A percentile compares a stretch with the other conserved stretches of the same genome.
phyloP scores from a whole-genome alignment of 1,140 invertebrate genomes.

The Atta colombica region DNA sequence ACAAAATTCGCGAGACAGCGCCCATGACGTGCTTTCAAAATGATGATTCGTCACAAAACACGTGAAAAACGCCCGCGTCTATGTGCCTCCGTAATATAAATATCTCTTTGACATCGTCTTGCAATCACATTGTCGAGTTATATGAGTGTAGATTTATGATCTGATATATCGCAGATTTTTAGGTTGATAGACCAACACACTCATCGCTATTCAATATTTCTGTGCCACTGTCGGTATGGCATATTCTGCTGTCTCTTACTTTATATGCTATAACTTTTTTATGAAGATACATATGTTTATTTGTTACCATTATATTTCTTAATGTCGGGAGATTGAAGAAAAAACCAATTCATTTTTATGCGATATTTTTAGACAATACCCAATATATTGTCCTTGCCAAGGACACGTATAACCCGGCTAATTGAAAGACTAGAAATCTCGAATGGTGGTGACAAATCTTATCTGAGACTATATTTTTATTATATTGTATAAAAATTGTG shows the following conservation, averaged over 20 bases:
- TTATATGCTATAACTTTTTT: too few relatives aligned
- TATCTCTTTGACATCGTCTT: slow-evolving; percentile 16
- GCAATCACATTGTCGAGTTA: neutral
- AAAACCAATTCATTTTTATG: too few relatives aligned
- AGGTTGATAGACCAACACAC: neutral
- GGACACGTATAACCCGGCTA: too few relatives aligned
- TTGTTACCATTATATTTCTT: too few relatives aligned
- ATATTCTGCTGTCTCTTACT: too few relatives aligned
- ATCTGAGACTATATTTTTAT: neutral
- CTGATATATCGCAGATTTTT: neutral
- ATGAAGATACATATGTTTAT: too few relatives aligned
- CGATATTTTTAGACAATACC: too few relatives aligned
- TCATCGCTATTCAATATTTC: neutral
- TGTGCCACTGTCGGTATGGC: too few relatives aligned
- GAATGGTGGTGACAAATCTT: neutral
- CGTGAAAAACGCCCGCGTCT: slow-evolving; percentile 24
- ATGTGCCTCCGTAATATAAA: slow-evolving; percentile 21
- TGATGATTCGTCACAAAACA: slow-evolving; percentile 17
- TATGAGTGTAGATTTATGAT: neutral
- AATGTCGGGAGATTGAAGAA: too few relatives aligned
- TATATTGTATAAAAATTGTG: neutral
- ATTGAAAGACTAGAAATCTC: too few relatives aligned
- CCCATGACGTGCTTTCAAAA: slow-evolving; percentile 33
- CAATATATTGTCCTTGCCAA: too few relatives aligned
- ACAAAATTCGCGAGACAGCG: slow-evolving; percentile 3